These are phyloP conservation scores for Drosophila mulleri DNA, from an alignment of 2,888 invertebrate species.

Conservation along the genomic window DNA sequence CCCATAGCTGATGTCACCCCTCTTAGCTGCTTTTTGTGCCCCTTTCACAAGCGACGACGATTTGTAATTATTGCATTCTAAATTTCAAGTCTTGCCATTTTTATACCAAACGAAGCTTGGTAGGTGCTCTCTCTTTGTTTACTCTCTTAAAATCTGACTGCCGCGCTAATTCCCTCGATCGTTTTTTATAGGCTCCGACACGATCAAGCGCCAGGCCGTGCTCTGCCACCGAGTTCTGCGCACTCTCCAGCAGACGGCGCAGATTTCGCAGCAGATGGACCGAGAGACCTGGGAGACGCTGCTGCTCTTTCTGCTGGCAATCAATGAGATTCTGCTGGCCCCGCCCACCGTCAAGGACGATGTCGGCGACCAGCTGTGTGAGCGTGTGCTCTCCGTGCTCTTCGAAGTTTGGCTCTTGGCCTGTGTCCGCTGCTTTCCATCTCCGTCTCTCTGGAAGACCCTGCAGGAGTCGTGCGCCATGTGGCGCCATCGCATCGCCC, in stretches of 20 bases:
- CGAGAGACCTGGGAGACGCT: conserved; percentile 96
- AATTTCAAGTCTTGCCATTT: conserved; percentile 95
- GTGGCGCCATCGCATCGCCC: conserved; percentile 97
- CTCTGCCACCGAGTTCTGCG: conserved; percentile 95
- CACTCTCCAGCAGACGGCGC: conserved; percentile 92
- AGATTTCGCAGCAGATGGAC: conserved; percentile 91
- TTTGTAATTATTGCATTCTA: conserved; percentile 65
- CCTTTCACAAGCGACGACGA: neutral
- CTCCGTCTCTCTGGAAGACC: conserved; percentile 98
- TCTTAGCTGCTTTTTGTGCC: conserved; percentile 2
- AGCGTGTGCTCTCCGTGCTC: conserved; percentile 95
- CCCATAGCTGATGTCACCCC: neutral
- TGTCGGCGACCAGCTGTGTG: conserved; percentile 97
- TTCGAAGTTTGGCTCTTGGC: conserved; percentile 92
- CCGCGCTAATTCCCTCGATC: conserved; percentile 5
- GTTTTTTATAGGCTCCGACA: conserved; percentile 90
- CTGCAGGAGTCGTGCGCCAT: conserved; percentile 95
- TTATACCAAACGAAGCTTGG: conserved; percentile 93
- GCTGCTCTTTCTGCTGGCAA: conserved; percentile 93
- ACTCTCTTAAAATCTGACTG: neutral
- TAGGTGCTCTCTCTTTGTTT: conserved; percentile 85
- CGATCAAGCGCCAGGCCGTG: conserved; percentile 96
- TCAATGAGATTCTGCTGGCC: conserved; percentile 95
- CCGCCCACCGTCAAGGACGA: conserved; percentile 97
- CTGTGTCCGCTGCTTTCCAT: conserved; percentile 93